Conservation (phyloP, 1,140 invertebrate species). For the Solen grandis region DNA sequence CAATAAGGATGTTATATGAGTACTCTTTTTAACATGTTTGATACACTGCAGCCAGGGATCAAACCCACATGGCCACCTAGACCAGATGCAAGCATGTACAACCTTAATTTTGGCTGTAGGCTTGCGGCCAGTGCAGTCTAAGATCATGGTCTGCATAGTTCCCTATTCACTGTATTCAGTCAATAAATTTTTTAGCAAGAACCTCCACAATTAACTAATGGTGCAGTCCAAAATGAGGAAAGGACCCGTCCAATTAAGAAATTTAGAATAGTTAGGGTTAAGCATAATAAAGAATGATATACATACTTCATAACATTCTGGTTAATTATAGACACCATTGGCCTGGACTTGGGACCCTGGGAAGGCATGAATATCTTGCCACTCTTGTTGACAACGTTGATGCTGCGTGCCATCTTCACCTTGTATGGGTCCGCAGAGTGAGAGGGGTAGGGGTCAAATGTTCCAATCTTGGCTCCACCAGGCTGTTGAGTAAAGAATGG, state of each 20-base stretch:
- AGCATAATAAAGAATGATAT: not conserved
- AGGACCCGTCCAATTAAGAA: too few species aligned
- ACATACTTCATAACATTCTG: conserved; percentile 78
- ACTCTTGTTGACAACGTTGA: conserved; percentile 78
- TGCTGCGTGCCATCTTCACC: conserved; percentile 65
- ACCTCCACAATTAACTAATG: too few species aligned
- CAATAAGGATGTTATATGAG: too few species aligned
- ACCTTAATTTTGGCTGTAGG: not conserved
- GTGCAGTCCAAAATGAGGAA: too few species aligned
- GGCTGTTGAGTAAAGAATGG: conserved; percentile 73
- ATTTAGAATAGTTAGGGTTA: not conserved
- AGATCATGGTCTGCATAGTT: not conserved
- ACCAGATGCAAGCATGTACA: not conserved
- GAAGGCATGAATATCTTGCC: conserved; percentile 79
- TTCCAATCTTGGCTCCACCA: conserved; percentile 79
- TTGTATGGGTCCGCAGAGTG: conserved; percentile 78
- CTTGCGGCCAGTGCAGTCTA: not conserved
- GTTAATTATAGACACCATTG: conserved; percentile 77
- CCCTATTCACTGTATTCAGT: not conserved
- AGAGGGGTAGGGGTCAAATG: conserved; percentile 79
- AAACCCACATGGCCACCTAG: not conserved
- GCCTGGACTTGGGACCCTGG: conserved; percentile 77
- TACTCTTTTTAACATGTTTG: too few species aligned
- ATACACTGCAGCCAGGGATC: too few species aligned
- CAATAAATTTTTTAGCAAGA: not conserved